Evolutionary conservation across 2,888 invertebrate genomes (phyloP).

Genomic region (Acholoe squamosa): DNA sequence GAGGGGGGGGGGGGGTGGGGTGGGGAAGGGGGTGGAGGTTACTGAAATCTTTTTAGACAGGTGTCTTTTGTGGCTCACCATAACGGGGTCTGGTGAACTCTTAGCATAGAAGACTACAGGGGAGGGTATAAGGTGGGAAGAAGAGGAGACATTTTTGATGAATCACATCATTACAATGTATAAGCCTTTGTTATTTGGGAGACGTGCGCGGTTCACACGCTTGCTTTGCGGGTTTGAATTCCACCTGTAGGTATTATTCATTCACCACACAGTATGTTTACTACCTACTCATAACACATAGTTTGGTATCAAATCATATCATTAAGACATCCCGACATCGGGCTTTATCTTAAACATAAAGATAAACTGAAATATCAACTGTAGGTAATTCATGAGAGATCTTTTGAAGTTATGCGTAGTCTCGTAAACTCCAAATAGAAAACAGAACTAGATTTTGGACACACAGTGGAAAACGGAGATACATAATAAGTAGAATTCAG

Average conservation of each 20-base stretch:
- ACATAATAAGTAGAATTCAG: too few species aligned
- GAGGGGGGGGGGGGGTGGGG: too few species aligned
- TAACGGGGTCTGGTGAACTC: conserved; percentile 7
- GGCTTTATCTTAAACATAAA: too few species aligned
- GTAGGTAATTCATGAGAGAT: too few species aligned
- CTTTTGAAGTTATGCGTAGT: too few species aligned
- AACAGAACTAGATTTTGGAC: too few species aligned
- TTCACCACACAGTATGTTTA: background rate
- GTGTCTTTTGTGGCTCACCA: background rate
- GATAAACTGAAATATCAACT: too few species aligned
- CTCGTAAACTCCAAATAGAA: too few species aligned
- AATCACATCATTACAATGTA: conserved; percentile 14
- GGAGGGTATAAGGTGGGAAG: background rate
- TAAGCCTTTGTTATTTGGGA: background rate
- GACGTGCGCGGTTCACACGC: background rate
- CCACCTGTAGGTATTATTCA: background rate
- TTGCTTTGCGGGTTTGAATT: background rate
- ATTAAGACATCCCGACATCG: too few species aligned
- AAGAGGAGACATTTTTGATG: conserved; percentile 16
- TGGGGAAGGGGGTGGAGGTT: background rate
- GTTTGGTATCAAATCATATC: too few species aligned
- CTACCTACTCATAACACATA: background rate
- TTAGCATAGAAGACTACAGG: background rate
- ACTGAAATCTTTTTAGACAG: background rate
- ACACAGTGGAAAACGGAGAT: too few species aligned